phyloP scores from a whole-genome alignment of 2,113 vertebrate species.

The Perca schrenkii region DNA sequence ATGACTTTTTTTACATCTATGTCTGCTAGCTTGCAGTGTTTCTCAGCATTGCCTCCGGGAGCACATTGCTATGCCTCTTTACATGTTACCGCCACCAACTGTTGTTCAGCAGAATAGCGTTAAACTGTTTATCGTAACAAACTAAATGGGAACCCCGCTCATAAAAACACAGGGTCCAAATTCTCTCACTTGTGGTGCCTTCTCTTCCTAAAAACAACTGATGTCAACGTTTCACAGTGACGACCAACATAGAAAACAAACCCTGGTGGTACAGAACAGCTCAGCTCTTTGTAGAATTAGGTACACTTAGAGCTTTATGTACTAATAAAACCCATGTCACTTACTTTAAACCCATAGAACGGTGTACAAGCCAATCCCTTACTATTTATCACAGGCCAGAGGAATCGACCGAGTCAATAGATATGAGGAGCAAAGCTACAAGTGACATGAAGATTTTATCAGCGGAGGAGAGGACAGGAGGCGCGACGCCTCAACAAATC shows the following conservation, averaged over 20 bases:
- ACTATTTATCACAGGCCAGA: conserved; percentile 63
- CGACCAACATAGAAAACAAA: not conserved
- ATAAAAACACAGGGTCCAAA: not conserved
- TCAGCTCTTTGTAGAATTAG: conserved; percentile 33
- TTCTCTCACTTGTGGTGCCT: not conserved
- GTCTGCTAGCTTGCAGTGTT: not conserved
- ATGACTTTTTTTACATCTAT: not conserved
- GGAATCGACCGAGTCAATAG: conserved; percentile 54
- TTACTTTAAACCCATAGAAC: conserved; percentile 45
- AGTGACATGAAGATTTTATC: conserved; percentile 74
- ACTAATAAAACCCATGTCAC: conserved; percentile 54
- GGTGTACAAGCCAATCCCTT: conserved; percentile 35
- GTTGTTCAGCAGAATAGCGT: not conserved
- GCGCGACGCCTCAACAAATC: conserved; percentile 50
- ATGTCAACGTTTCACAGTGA: not conserved
- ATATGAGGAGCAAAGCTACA: conserved; percentile 65
- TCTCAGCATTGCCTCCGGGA: not conserved
- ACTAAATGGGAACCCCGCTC: not conserved
- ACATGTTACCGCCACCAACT: not conserved
- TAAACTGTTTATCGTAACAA: not conserved
- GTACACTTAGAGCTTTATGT: conserved; percentile 40
- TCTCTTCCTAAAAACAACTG: not conserved
- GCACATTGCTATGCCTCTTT: not conserved
- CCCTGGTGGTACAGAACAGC: not conserved
- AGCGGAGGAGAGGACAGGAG: conserved; percentile 49